These are phyloP conservation scores for Octopus sinensis DNA, from an alignment of 1,140 invertebrate species.

Conservation along the genomic window DNA sequence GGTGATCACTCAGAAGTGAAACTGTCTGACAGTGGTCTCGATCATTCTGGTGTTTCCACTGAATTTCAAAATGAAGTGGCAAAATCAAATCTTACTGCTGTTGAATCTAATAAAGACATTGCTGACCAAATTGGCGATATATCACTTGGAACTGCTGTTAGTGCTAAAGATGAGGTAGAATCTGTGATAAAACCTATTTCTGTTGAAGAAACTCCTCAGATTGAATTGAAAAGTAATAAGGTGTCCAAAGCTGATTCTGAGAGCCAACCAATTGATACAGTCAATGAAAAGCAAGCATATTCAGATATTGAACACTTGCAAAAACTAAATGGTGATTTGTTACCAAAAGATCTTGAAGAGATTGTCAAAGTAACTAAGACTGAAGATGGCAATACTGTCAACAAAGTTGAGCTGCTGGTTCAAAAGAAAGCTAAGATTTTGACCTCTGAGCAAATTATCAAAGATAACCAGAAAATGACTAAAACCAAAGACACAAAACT, in stretches of 20 bases:
- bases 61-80: background rate
- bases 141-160: background rate
- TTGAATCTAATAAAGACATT: background rate
- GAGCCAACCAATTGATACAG: background rate
- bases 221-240: no score
- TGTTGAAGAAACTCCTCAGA: no score
- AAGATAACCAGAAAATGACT: background rate
- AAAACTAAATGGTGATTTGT: background rate
- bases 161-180: background rate
- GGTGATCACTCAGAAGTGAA: no score
- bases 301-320: background rate
- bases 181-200: background rate
- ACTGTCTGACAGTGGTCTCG: no score
- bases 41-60: background rate
- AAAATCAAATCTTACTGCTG: background rate
- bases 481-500: background rate
- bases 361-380: background rate
- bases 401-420: background rate
- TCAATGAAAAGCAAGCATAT: background rate
- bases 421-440: background rate
- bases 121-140: background rate
- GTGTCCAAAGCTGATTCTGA: background rate
- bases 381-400: background rate
- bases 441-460: background rate
- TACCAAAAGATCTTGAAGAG: conserved; percentile 1